A percentile compares a stretch with the other conserved stretches of the same genome.
These are phyloP conservation scores for Mastacembelus armatus DNA, from an alignment of 2,797 vertebrate genomes.

Conservation along the genomic window DNA sequence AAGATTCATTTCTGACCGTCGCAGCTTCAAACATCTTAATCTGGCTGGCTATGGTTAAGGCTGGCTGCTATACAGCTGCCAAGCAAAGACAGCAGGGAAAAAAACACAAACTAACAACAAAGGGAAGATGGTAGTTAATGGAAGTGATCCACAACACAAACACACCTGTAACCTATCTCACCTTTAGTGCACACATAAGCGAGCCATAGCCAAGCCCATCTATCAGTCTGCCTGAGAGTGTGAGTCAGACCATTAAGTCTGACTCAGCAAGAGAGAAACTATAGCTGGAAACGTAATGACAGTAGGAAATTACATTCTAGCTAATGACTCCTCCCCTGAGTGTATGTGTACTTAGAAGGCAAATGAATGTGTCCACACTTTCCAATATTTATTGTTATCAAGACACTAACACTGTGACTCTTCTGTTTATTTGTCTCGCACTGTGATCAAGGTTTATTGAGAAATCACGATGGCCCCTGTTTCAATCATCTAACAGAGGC, in stretches of 20 bases:
- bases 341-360: slow-evolving; percentile 1
- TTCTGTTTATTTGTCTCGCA: slow-evolving; percentile 19
- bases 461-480: too few species aligned
- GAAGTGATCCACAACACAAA: slow-evolving; percentile 8
- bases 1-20: slow-evolving; percentile 38
- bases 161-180: slow-evolving; percentile 14
- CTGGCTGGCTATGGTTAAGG: slow-evolving; percentile 14
- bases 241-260: slow-evolving; percentile 46
- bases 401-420: slow-evolving; percentile 1
- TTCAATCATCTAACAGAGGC: background rate
- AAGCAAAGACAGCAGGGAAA: background rate
- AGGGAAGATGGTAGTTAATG: slow-evolving; percentile 1
- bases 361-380: slow-evolving; percentile 10
- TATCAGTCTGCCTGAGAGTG: slow-evolving; percentile 37
- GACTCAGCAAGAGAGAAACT: slow-evolving; percentile 39
- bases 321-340: slow-evolving; percentile 11
- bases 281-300: slow-evolving; percentile 52
- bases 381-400: background rate
- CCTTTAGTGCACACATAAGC: slow-evolving; percentile 7
- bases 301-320: slow-evolving; percentile 62
- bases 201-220: slow-evolving; percentile 36
- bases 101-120: background rate
- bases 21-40: slow-evolving; percentile 14
- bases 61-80: slow-evolving; percentile 1
- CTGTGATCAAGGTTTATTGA: slow-evolving; percentile 17